These are phyloP conservation scores for Mystacornis crossleyi DNA, from an alignment of 2,113 vertebrate species.

Conservation along the genomic window DNA sequence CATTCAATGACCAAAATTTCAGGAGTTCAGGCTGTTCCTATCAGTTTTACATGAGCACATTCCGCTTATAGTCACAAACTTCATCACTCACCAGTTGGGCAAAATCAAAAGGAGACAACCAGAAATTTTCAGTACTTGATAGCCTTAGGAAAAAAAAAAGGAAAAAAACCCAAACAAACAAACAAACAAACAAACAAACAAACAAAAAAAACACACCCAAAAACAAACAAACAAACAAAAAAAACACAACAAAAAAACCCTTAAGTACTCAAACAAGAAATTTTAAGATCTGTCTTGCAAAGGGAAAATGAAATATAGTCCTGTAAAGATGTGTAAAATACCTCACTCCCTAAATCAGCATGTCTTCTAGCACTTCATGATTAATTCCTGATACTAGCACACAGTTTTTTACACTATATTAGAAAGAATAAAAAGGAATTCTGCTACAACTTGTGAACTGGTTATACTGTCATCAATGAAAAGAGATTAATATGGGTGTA, in stretches of 20 bases:
- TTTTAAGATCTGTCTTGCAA: background rate
- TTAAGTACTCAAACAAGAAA: background rate
- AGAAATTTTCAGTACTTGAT: background rate
- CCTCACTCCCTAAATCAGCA: background rate
- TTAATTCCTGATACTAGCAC: background rate
- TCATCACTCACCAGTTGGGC: background rate
- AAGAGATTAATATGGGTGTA: background rate
- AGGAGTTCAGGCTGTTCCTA: background rate
- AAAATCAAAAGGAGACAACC: background rate
- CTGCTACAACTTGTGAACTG: background rate
- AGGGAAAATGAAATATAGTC: background rate
- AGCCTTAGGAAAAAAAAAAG: background rate
- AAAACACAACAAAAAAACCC: background rate
- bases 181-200: too few relatives aligned
- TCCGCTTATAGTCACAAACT: background rate
- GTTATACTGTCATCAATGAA: background rate
- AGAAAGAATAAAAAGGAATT: background rate
- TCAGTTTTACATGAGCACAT: background rate
- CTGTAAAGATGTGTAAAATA: background rate
- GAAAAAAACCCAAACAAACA: too few relatives aligned
- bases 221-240: too few relatives aligned
- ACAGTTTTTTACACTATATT: background rate
- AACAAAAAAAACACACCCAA: too few relatives aligned
- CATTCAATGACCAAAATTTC: background rate
- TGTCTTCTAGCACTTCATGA: background rate